A percentile compares a stretch with the other conserved stretches of the same genome.
phyloP scores from a whole-genome alignment of 2,797 vertebrate species.

The Melanotaenia pygmaea region DNA sequence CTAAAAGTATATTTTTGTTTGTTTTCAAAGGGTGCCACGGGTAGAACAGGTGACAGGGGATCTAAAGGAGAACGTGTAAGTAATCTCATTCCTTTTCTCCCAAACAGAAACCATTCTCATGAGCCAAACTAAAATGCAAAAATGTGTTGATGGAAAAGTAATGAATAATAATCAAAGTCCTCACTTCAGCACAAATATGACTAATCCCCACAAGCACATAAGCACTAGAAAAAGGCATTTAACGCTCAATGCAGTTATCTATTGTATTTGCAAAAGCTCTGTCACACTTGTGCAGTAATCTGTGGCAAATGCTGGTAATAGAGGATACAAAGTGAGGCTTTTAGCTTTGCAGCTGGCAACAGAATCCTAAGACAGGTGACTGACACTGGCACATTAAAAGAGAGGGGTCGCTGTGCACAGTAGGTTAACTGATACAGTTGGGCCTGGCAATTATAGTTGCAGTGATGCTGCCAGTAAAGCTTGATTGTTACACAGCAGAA shows the following conservation, averaged over 20 bases:
- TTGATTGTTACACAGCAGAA: not conserved
- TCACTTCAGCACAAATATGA: conserved; percentile 61
- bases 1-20: conserved; percentile 12
- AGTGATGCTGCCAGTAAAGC: conserved; percentile 11
- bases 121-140: conserved; percentile 38
- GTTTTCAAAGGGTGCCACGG: conserved; percentile 85
- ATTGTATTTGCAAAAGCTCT: conserved; percentile 60
- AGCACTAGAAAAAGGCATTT: conserved; percentile 69
- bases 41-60: conserved; percentile 92
- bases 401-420: conserved; percentile 37
- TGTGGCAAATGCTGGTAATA: conserved; percentile 57
- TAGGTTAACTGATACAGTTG: conserved; percentile 27
- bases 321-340: conserved; percentile 54
- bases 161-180: conserved; percentile 69
- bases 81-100: conserved; percentile 31
- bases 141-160: conserved; percentile 59
- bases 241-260: conserved; percentile 54
- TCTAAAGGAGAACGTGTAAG: conserved; percentile 98
- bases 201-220: conserved; percentile 70
- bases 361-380: conserved; percentile 45
- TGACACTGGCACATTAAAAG: conserved; percentile 45
- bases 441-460: conserved; percentile 14
- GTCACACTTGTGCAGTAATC: conserved; percentile 64
- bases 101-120: conserved; percentile 33
- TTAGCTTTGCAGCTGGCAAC: conserved; percentile 41